Evolutionary conservation across 2,888 invertebrate species (phyloP).

Genomic region (Parasteatoda lunata): DNA sequence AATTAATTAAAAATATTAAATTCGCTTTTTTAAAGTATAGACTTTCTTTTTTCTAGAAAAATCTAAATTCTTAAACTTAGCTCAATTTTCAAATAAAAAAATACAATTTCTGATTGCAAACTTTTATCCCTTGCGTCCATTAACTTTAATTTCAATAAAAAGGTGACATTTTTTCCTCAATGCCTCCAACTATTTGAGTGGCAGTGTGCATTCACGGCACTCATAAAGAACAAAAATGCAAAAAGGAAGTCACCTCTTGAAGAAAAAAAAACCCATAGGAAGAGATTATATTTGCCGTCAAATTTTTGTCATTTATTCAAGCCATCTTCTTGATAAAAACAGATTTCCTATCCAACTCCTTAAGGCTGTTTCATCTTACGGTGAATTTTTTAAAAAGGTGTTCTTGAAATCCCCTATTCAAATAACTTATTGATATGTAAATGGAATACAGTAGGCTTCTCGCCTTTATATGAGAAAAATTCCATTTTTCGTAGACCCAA

Average conservation of each 20-base stretch:
- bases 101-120: too few species aligned
- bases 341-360: slow-evolving; percentile 30
- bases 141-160: background rate
- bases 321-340: slow-evolving; percentile 40
- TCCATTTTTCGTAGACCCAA: background rate
- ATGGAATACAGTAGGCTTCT: slow-evolving; percentile 45
- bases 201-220: background rate
- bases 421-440: slow-evolving; percentile 60
- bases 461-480: slow-evolving; percentile 20
- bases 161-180: background rate
- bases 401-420: slow-evolving; percentile 44
- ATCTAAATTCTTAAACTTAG: too few species aligned
- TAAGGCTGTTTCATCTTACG: slow-evolving; percentile 23
- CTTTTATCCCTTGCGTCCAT: background rate
- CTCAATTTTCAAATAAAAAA: too few species aligned
- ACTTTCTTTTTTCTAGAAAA: too few species aligned
- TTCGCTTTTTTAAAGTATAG: too few species aligned
- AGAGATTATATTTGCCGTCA: slow-evolving; percentile 34
- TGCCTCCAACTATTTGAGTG: background rate
- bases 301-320: slow-evolving; percentile 57
- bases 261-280: background rate
- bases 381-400: slow-evolving; percentile 27
- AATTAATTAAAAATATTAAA: too few species aligned
- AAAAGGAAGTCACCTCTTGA: background rate
- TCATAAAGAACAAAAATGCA: slow-evolving; percentile 4